Conservation (phyloP, 2,888 invertebrate species). For the Cetonia aurata region DNA sequence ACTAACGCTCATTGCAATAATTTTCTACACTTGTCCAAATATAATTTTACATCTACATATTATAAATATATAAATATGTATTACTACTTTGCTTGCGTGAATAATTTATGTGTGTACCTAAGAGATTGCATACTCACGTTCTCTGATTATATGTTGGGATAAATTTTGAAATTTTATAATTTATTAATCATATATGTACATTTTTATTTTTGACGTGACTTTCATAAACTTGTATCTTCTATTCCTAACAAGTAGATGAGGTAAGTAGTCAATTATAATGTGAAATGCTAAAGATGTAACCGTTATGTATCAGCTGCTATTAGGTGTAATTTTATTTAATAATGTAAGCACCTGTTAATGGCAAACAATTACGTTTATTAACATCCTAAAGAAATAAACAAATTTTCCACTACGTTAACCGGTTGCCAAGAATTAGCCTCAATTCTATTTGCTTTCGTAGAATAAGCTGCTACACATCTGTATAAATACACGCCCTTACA, state of each 20-base stretch:
- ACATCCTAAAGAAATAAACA: slow-evolving; percentile 34
- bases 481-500: not conserved
- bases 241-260: too few species aligned
- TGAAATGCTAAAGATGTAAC: too few species aligned
- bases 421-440: not conserved
- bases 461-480: not conserved
- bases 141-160: not conserved
- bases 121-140: not conserved
- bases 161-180: not conserved
- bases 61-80: too few species aligned
- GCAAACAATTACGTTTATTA: slow-evolving; percentile 7
- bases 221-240: too few species aligned
- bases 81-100: too few species aligned
- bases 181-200: too few species aligned
- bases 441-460: not conserved
- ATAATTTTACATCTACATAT: too few species aligned
- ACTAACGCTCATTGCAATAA: too few species aligned
- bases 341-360: slow-evolving; percentile 25
- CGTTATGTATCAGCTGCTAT: slow-evolving; percentile 1
- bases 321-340: slow-evolving; percentile 12
- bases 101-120: too few species aligned
- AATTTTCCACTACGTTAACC: slow-evolving; percentile 15
- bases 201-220: too few species aligned
- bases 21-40: too few species aligned
- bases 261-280: too few species aligned